Evolutionary conservation across 2,113 vertebrate genomes (phyloP).

Genomic region (Ameiurus melas): DNA sequence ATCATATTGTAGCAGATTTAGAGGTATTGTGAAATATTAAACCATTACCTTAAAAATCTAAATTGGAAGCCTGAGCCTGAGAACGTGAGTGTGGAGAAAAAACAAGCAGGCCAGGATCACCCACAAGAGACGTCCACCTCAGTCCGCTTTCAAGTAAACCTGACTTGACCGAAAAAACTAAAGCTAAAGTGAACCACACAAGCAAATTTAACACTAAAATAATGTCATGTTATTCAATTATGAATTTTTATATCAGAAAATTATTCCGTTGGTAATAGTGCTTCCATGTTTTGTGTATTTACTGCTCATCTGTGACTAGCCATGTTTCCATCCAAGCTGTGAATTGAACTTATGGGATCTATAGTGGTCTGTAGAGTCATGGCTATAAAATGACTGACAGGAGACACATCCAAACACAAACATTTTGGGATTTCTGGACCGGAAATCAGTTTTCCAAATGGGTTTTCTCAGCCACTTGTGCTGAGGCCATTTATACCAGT

Average conservation of each 20-base stretch:
- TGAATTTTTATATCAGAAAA: neutral
- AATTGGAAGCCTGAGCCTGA: no score
- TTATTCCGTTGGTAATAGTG: neutral
- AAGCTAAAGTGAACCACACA: neutral
- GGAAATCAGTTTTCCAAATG: neutral
- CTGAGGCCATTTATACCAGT: neutral
- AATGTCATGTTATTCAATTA: neutral
- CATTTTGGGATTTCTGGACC: neutral
- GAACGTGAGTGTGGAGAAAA: no score
- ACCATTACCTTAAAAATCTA: no score
- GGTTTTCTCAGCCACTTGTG: neutral
- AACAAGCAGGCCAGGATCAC: no score
- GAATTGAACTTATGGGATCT: neutral
- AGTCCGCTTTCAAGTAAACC: no score
- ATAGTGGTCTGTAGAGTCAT: neutral
- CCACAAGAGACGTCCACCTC: no score
- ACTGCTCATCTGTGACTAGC: no score
- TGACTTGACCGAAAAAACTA: neutral
- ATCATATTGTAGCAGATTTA: no score
- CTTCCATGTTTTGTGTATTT: no score
- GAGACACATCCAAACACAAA: neutral
- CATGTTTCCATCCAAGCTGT: no score
- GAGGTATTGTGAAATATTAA: no score
- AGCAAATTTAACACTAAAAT: neutral
- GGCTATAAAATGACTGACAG: no score